Evolutionary conservation across 2,113 vertebrate species (phyloP), one percentile per base, ranked within the genome.

Genomic region (Agapornis roseicollis): DNA sequence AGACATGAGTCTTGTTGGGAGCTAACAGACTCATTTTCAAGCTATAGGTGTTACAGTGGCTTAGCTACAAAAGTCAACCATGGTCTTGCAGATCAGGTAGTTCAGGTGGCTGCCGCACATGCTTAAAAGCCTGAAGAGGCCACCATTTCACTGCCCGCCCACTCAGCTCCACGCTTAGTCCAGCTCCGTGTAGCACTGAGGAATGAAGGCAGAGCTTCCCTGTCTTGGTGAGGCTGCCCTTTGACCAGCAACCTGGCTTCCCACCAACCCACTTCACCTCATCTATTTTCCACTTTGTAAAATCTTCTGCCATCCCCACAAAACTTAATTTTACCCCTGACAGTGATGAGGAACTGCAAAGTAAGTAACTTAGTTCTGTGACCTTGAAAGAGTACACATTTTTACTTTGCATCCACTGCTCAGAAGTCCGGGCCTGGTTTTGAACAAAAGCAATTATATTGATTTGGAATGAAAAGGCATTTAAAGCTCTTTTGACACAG

Each of bases 401-500:
- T 83, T 95, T 83, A 52, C 37, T 90, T 85, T 93, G 58, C 44
- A 49, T 74, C 47, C 47, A n/a, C 33, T 74, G 72, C 83, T 90
- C 39, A 78, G 83, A 88, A 78, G 39, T 65, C 55, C 71, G 56
- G 56, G 81, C 69, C 65, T 92, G 94, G 47, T 95, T 95, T 93
- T 76, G 90, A 93, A 95, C 90, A 97, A 96, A 96, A 79, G 88
- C 89, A 95, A 94, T 95, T 95, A 93, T 79, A 92, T 47, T 72
- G 77, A 90, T 94, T 95, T 85, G 52, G 71, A 94, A 88, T 95
- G 90, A 96, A 94, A 97, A 80, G 92, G 41, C 71, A 91, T 97
- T 94, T 95, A 95, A 86, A 96, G 77, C 86, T 96, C 89, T 90
- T 96, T 97, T 96, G 92, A 97, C 69, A 93, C 35, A 72, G 77